Evolutionary conservation across 2,797 vertebrate genomes (phyloP), one percentile per base, ranked within the genome.

Genomic region (Sebastes cheni): DNA sequence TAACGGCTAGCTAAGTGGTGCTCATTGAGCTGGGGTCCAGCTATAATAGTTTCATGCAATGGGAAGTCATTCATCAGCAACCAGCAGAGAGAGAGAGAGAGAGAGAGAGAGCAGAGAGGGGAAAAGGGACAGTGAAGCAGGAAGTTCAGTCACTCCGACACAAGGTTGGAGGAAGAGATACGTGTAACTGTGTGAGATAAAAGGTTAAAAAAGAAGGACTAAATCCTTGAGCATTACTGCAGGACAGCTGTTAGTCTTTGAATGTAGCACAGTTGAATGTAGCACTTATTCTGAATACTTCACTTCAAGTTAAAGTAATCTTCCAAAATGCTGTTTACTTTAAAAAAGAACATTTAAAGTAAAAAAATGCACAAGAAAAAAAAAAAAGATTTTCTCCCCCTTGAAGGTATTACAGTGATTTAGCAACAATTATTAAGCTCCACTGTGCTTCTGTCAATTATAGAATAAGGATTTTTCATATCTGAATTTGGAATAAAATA

Each of bases 1-100:
- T 86, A 91, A 92, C 84, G 20, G 81, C 77, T 75, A 89, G 88
- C 87, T 89, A 90, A 92, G 89, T 91, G 88, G 83, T 70, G 70
- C 77, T 88, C 91, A 91, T 89, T 89, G 81, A 89, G 89, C 67
- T 16, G 22, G 61, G 79, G 81, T 77, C 70, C 39, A n/a, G 73
- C 71, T 79, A 86, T 86, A 78, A 86, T 56, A 77, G 73, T 83
- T 81, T 58, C 42, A 64, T 29, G 73, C 67, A 65, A 82, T 74
- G 71, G 68, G 29, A 87, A 75, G 83, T 69, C 66, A 82, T 89
- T 88, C 67, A 84, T 91, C 80, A 85, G 67, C 58, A 66, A 73
- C 42, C 25, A 78, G 65, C 46, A 59, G 36, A 39, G 23, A 67
- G 32, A 61, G 42, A 18, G 25, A 39, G n/a, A 66, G 42, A 39